Conservation (phyloP, 1,140 invertebrate species). For the Leptoteleia sp. region DNA sequence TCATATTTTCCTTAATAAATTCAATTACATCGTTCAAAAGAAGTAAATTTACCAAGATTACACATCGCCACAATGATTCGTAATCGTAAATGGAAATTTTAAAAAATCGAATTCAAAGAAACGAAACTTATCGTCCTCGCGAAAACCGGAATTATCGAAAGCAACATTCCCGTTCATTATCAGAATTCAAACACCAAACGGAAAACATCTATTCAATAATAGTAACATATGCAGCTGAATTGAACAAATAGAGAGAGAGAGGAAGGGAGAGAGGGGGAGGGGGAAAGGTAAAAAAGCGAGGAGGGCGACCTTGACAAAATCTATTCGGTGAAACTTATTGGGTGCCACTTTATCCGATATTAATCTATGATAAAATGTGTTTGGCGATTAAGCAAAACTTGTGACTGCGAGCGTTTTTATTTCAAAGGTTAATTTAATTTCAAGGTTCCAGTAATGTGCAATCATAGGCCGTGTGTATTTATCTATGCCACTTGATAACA, state of each 20-base stretch:
- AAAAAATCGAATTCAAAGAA: not conserved
- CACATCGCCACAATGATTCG: too few species aligned
- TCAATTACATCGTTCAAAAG: too few species aligned
- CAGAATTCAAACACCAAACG: conserved; percentile 35
- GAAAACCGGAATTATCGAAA: conserved; percentile 15
- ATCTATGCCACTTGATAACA: conserved; percentile 59
- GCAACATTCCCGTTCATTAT: conserved; percentile 15
- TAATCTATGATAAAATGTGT: conserved; percentile 35
- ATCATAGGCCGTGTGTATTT: conserved; percentile 35
- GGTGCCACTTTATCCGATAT: conserved; percentile 26
- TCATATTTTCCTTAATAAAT: too few species aligned
- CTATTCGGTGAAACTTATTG: conserved; percentile 24
- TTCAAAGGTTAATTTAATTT: conserved; percentile 59
- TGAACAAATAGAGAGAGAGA: too few species aligned
- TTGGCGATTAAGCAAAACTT: conserved; percentile 50
- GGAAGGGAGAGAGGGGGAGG: too few species aligned
- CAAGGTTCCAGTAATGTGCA: conserved; percentile 56
- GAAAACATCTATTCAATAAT: conserved; percentile 29
- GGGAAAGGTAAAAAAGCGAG: conserved; percentile 8
- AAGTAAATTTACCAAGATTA: too few species aligned
- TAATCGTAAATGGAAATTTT: too few species aligned
- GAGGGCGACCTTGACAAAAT: conserved; percentile 29
- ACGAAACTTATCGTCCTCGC: conserved; percentile 6
- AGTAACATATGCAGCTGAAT: conserved; percentile 42
- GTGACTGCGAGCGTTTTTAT: conserved; percentile 31